A percentile compares a stretch with the other conserved stretches of the same genome.
Conservation (phyloP, 92 coral and sea anemone species). For the Palythoa heliodiscus region DNA sequence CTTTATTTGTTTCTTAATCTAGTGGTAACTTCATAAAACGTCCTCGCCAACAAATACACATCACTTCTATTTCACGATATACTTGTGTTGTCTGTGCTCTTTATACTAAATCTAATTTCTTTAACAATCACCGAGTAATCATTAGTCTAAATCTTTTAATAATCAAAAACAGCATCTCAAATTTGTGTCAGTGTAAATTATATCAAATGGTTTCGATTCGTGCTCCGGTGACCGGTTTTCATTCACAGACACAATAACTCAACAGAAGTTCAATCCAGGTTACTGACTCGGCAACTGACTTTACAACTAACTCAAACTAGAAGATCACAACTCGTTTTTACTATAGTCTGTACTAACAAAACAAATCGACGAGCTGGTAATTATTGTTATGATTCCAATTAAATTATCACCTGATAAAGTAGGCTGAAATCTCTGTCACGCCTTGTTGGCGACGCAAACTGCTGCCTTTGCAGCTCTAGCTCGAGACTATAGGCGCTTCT, state of each 20-base stretch:
- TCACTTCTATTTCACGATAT: too few relatives aligned
- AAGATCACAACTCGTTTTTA: neutral
- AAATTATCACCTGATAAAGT: constrained; percentile 57
- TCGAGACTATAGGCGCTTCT: neutral
- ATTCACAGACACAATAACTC: neutral
- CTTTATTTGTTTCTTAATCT: too few relatives aligned
- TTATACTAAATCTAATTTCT: neutral
- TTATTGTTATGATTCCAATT: constrained; percentile 43
- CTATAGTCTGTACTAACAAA: constrained; percentile 12
- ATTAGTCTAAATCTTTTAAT: neutral
- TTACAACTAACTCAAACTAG: neutral
- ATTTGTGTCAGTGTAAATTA: neutral
- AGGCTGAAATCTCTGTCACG: constrained; percentile 24
- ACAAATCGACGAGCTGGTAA: constrained; percentile 45
- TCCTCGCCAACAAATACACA: too few relatives aligned
- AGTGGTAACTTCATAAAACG: too few relatives aligned
- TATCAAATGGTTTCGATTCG: neutral
- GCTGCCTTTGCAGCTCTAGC: neutral
- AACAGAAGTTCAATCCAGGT: neutral
- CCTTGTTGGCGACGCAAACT: constrained; percentile 19
- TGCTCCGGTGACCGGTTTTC: neutral
- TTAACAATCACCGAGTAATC: neutral
- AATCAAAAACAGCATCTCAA: neutral
- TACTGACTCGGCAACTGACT: neutral
- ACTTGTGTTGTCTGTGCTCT: too few relatives aligned